Conservation (phyloP, 1,140 invertebrate species). For the Mesaphorura yosii region DNA sequence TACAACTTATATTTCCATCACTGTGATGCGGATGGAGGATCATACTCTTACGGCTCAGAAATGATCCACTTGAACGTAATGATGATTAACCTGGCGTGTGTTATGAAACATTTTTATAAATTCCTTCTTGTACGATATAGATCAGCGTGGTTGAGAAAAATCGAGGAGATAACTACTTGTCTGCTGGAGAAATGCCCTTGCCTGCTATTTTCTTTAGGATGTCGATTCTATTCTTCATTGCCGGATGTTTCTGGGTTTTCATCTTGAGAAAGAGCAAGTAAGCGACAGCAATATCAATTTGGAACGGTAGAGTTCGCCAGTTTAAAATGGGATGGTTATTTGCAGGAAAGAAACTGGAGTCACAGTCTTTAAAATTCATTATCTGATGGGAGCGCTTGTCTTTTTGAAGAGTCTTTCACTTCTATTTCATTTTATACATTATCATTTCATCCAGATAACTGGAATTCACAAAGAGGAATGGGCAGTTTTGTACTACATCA, state of each 20-base stretch:
- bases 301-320: slow-evolving; percentile 2
- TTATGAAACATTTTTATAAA: slow-evolving; percentile 7
- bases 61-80: slow-evolving; percentile 52
- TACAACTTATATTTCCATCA: slow-evolving; percentile 95
- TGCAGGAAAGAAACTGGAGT: slow-evolving; percentile 25
- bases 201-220: slow-evolving; percentile 85
- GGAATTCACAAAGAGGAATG: slow-evolving; percentile 91
- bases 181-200: slow-evolving; percentile 93
- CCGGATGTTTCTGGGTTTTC: slow-evolving; percentile 83
- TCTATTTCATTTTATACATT: slow-evolving; percentile 93
- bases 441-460: slow-evolving; percentile 85
- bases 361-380: slow-evolving; percentile 87
- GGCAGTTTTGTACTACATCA: slow-evolving; percentile 94
- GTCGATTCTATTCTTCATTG: slow-evolving; percentile 77
- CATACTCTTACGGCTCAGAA: not conserved
- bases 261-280: slow-evolving; percentile 73
- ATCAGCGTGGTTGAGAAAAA: slow-evolving; percentile 66
- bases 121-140: slow-evolving; percentile 38
- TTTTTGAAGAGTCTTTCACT: slow-evolving; percentile 84
- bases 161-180: slow-evolving; percentile 78
- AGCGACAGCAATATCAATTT: slow-evolving; percentile 30
- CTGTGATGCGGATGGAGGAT: slow-evolving; percentile 53
- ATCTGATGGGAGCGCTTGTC: slow-evolving; percentile 88
- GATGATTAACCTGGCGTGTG: slow-evolving; percentile 10
- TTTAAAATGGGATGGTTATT: too few relatives aligned